Evolutionary conservation across 2,888 invertebrate species (phyloP), one percentile per base, ranked within the genome.

Genomic region (Trimorus sp.): DNA sequence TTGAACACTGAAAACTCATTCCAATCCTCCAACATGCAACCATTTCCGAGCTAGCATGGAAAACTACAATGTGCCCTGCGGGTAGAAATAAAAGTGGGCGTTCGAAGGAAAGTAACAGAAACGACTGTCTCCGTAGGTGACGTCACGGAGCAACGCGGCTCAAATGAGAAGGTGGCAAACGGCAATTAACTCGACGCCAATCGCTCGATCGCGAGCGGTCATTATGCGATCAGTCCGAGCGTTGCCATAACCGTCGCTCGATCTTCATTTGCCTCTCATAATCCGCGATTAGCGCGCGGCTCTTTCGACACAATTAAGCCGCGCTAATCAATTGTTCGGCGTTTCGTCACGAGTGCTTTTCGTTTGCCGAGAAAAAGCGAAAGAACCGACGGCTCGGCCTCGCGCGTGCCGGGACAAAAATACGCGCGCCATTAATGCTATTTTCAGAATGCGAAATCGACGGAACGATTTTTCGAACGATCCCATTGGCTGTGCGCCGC

Each of bases 371-470:
- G 40, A 66, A 65, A 60, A 66, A 49, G 74, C 59, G 58, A 51
- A 62, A 56, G 60, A 56, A 56, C 26, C 26, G 58, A 49, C 58
- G 65, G 68, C 42, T 65, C 63, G 65, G 54, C 62, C 45, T 45
- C 48, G 38, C 7, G 53, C 53, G 63, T 69, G 76, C 59, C 26
- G 26, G 26, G 79, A 80, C 81, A 83, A 83, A 83, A 83, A 83
- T 83, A 83, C 79, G 62, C 59, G 38, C 8, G 45, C 42, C 26
- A 38, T 58, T 26, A 26, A 26, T 38, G 75, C 83, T 83, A 83
- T 83, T 81, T 83, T 81, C 58, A 48, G 81, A 74, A 81, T 70
- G 75, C 80, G 65, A 83, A 83, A 81, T 80, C 75, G 70, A 81
- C 79, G 75, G 70, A 68, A 71, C 83, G 79, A 79, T 81, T 83